These are phyloP conservation scores for Dugesia japonica DNA, from an alignment of 2,888 invertebrate genomes.

Conservation along the genomic window DNA sequence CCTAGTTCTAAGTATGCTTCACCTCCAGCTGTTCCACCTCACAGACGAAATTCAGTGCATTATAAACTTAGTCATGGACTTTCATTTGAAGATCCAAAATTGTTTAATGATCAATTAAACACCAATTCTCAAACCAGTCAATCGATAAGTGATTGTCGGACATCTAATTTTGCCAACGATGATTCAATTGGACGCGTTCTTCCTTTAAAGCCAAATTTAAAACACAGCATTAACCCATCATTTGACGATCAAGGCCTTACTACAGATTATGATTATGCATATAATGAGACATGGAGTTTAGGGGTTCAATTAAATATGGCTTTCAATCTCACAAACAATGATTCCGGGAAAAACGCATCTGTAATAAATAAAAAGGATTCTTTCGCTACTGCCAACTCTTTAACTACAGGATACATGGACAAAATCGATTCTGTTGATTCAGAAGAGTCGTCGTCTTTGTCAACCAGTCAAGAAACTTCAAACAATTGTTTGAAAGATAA, in stretches of 20 bases:
- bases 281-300: not conserved
- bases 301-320: slow-evolving; percentile 10
- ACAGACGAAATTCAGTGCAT: not conserved
- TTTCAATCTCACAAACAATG: not conserved
- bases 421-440: slow-evolving; percentile 13
- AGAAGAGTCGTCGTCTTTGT: slow-evolving; percentile 6
- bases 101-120: slow-evolving; percentile 5
- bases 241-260: slow-evolving; percentile 10
- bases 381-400: not conserved
- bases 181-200: not conserved
- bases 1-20: not conserved
- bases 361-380: not conserved
- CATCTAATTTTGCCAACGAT: not conserved
- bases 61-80: slow-evolving; percentile 2
- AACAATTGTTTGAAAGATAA: not conserved
- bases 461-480: not conserved
- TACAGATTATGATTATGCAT: slow-evolving; percentile 23
- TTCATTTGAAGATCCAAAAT: slow-evolving; percentile 16
- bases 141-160: not conserved
- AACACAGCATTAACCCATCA: not conserved
- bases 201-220: slow-evolving; percentile 3
- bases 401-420: slow-evolving; percentile 5
- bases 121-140: not conserved
- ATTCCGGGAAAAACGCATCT: not conserved
- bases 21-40: not conserved